Percentiles rank a stretch among this genome's conserved stretches.
Evolutionary conservation across 2,888 invertebrate genomes (phyloP).

Genomic region (Erebia ligea): DNA sequence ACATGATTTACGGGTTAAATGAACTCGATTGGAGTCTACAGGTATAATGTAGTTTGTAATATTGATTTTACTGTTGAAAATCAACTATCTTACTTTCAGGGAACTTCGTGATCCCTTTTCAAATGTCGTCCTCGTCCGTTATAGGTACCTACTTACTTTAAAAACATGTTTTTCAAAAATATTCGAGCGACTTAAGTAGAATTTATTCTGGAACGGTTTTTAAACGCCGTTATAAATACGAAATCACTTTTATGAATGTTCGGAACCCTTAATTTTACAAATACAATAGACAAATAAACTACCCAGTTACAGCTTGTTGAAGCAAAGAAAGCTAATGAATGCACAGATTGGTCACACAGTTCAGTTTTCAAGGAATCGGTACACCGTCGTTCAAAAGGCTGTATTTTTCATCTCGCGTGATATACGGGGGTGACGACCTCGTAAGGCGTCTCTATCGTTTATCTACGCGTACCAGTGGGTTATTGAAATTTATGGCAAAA

Average conservation of each 20-base stretch:
- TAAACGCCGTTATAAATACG: too few relatives aligned
- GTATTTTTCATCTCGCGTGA: slow-evolving; percentile 21
- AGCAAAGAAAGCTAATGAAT: neutral
- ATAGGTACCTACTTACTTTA: too few relatives aligned
- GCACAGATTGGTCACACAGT: neutral
- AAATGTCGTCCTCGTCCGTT: too few relatives aligned
- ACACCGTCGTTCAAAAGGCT: slow-evolving; percentile 1
- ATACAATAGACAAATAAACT: too few relatives aligned
- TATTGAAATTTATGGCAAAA: slow-evolving; percentile 38
- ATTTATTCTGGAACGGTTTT: too few relatives aligned
- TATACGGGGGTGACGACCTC: slow-evolving; percentile 37
- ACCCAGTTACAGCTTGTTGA: too few relatives aligned
- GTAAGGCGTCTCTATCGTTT: slow-evolving; percentile 59
- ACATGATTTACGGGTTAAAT: slow-evolving; percentile 52
- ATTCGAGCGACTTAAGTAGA: too few relatives aligned
- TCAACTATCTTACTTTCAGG: neutral
- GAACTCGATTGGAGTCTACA: slow-evolving; percentile 46
- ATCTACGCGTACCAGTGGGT: slow-evolving; percentile 39
- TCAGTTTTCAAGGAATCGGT: slow-evolving; percentile 7
- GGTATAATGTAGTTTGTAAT: neutral
- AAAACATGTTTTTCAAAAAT: too few relatives aligned
- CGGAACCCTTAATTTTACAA: too few relatives aligned
- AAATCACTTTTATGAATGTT: too few relatives aligned
- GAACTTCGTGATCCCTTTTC: too few relatives aligned
- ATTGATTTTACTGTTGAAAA: neutral